Conservation (phyloP, 2,888 invertebrate genomes). For the Noctuana brunneofusca region DNA sequence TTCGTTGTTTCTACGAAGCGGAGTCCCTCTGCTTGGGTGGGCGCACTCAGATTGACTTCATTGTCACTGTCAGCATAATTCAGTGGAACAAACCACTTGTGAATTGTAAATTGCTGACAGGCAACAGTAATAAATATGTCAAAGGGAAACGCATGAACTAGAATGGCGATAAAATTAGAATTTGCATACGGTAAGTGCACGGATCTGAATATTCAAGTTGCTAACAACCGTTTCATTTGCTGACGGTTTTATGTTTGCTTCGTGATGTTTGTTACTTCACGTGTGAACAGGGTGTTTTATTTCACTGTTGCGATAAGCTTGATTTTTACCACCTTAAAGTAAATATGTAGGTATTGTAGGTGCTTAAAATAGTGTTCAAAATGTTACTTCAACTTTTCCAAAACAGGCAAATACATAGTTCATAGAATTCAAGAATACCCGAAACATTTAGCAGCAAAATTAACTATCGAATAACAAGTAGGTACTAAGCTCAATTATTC, state of each 20-base stretch:
- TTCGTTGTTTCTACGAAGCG: conserved; percentile 62
- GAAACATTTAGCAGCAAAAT: conserved; percentile 24
- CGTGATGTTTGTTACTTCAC: conserved; percentile 14
- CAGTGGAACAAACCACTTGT: conserved; percentile 44
- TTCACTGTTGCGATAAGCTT: not conserved
- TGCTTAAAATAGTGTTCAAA: not conserved
- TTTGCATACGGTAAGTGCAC: conserved; percentile 34
- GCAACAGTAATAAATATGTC: conserved; percentile 34
- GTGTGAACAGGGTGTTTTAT: conserved; percentile 5
- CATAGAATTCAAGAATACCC: not conserved
- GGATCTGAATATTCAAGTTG: conserved; percentile 28
- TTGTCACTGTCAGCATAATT: conserved; percentile 50
- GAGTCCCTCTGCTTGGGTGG: conserved; percentile 60
- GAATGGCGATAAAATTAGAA: conserved; percentile 35
- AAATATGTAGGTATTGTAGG: not conserved
- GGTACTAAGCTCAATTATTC: conserved; percentile 45
- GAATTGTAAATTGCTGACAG: conserved; percentile 44
- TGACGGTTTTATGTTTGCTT: conserved; percentile 20
- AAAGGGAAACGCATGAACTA: conserved; percentile 36
- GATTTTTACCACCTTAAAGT: not conserved
- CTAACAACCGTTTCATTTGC: conserved; percentile 29
- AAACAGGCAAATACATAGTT: not conserved
- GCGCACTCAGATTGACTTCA: conserved; percentile 48
- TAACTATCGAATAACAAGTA: conserved; percentile 37
- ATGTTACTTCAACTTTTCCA: not conserved